Conservation (phyloP, 2,113 vertebrate species). For the Neolamprologus tretocephalus region DNA sequence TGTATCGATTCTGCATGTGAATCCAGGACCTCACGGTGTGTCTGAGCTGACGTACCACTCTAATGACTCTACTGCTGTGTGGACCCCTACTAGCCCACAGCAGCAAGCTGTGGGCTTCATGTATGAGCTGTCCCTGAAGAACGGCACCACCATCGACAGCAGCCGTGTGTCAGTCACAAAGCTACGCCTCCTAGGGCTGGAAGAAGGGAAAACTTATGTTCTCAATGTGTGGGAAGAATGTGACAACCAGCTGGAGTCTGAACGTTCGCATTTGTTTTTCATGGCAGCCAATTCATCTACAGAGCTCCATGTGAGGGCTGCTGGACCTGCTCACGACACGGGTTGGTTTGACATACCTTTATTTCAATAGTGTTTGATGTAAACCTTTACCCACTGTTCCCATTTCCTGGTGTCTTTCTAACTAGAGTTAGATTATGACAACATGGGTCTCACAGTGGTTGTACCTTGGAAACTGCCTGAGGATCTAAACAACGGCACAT, state of each 20-base stretch:
- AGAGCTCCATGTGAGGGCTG: not conserved
- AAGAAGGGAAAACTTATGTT: constrained; percentile 18
- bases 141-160: not conserved
- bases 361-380: not conserved
- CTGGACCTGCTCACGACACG: not conserved
- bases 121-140: constrained; percentile 36
- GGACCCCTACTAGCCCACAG: not conserved
- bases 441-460: constrained; percentile 1
- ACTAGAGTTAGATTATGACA: not conserved
- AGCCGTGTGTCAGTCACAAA: not conserved
- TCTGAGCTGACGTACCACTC: constrained; percentile 42
- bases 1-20: not conserved
- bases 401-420: not conserved
- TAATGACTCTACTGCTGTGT: constrained; percentile 29
- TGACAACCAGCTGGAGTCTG: not conserved
- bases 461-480: constrained; percentile 45
- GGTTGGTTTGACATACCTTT: constrained; percentile 5
- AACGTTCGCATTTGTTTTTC: constrained; percentile 1
- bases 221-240: constrained; percentile 62
- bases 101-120: not conserved
- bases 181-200: constrained; percentile 17
- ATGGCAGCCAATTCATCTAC: not conserved
- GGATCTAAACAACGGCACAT: not conserved
- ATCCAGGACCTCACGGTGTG: constrained; percentile 39
- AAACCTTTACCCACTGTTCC: not conserved